Evolutionary conservation across 2,113 vertebrate species (phyloP).

Genomic region (Pelecanoides urinatrix): DNA sequence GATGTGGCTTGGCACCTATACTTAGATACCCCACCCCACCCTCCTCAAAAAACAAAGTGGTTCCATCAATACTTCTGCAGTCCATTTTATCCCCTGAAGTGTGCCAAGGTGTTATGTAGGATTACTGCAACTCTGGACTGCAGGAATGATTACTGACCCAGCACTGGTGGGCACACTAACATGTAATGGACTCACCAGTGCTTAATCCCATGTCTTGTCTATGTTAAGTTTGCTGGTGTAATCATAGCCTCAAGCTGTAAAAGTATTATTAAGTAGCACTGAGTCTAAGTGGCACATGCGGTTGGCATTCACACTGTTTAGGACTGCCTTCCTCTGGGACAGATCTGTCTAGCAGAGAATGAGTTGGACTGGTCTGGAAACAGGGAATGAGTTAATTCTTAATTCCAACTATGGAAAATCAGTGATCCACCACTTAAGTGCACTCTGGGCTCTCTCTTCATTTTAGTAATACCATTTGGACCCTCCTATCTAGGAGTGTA

Average conservation of each 20-base stretch:
- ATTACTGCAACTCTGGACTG: not conserved
- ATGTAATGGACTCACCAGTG: not conserved
- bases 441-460: not conserved
- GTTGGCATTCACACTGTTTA: not conserved
- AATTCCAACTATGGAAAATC: not conserved
- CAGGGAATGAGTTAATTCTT: not conserved
- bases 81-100: not conserved
- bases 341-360: not conserved
- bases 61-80: not conserved
- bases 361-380: not conserved
- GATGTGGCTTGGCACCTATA: not conserved
- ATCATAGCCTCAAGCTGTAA: not conserved
- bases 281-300: not conserved
- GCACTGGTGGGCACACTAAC: not conserved
- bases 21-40: not conserved
- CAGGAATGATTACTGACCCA: not conserved
- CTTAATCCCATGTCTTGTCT: not conserved
- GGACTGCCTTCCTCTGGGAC: not conserved
- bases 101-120: not conserved
- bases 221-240: not conserved
- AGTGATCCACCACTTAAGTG: not conserved
- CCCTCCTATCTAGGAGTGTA: not conserved
- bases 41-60: not conserved
- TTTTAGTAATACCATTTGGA: not conserved
- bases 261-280: not conserved